Evolutionary conservation across 2,797 vertebrate genomes (phyloP).

Genomic region (Anabas testudineus): DNA sequence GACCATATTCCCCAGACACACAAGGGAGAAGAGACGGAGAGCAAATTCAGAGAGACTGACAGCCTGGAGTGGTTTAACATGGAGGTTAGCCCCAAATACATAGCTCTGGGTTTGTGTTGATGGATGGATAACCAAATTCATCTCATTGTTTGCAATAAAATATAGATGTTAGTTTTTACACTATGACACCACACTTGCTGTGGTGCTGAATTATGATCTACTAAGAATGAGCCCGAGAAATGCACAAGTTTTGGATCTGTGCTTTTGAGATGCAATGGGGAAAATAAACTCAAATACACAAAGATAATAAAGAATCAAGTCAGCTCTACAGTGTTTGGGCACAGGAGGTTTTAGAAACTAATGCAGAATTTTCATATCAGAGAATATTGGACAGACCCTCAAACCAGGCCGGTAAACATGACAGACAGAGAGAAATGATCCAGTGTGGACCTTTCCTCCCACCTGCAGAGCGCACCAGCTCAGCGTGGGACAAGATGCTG

Average conservation of each 20-base stretch:
- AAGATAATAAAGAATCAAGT: slow-evolving; percentile 48
- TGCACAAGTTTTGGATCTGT: slow-evolving; percentile 37
- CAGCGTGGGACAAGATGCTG: slow-evolving; percentile 76
- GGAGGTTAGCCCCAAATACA: slow-evolving; percentile 69
- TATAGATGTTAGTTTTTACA: slow-evolving; percentile 70
- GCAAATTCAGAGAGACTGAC: slow-evolving; percentile 69
- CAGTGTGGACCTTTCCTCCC: slow-evolving; percentile 57
- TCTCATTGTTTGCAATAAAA: slow-evolving; percentile 78
- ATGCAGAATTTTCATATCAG: slow-evolving; percentile 52
- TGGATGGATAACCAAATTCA: slow-evolving; percentile 80
- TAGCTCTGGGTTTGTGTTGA: slow-evolving; percentile 73
- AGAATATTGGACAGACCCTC: slow-evolving; percentile 44
- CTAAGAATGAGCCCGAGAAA: slow-evolving; percentile 43
- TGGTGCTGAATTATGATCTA: slow-evolving; percentile 57
- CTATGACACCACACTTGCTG: slow-evolving; percentile 60
- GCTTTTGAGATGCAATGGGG: slow-evolving; percentile 40
- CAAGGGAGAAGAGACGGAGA: slow-evolving; percentile 63
- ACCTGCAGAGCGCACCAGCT: slow-evolving; percentile 63
- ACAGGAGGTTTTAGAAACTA: slow-evolving; percentile 48
- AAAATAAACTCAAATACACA: slow-evolving; percentile 44
- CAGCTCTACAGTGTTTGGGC: slow-evolving; percentile 43
- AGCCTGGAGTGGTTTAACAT: slow-evolving; percentile 73
- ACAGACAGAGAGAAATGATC: slow-evolving; percentile 55
- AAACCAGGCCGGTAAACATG: slow-evolving; percentile 43
- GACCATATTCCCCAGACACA: slow-evolving; percentile 65